Percentiles rank a stretch among this genome's conserved stretches.
Conservation (phyloP, 2,113 vertebrate genomes). For the Crotalus horridus region DNA sequence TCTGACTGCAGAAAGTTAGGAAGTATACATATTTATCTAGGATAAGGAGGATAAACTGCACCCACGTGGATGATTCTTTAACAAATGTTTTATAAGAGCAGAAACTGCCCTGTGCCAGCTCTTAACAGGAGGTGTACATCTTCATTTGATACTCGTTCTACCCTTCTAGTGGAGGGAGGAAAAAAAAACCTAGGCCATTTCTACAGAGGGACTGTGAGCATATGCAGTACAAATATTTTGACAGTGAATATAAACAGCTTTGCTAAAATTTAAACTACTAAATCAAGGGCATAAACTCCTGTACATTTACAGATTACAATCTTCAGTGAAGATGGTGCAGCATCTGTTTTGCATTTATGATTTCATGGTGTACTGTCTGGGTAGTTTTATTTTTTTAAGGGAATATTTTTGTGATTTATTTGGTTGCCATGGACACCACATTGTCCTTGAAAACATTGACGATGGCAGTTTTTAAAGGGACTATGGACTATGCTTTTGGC, state of each 20-base stretch:
- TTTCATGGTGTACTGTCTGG: constrained; percentile 44
- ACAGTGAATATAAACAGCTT: constrained; percentile 60
- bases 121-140: constrained; percentile 43
- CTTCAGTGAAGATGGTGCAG: constrained; percentile 49
- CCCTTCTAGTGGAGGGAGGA: constrained; percentile 3
- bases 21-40: constrained; percentile 12
- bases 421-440: constrained; percentile 35
- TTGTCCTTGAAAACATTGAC: neutral
- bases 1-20: constrained; percentile 6
- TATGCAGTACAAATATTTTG: constrained; percentile 72
- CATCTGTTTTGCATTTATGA: constrained; percentile 62
- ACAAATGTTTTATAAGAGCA: constrained; percentile 57
- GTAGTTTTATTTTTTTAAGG: constrained; percentile 51
- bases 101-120: constrained; percentile 57
- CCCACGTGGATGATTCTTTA: constrained; percentile 55
- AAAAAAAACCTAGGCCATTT: constrained; percentile 36
- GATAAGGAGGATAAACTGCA: constrained; percentile 48
- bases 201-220: constrained; percentile 57
- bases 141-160: constrained; percentile 57
- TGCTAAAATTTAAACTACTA: constrained; percentile 56
- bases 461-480: neutral
- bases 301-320: constrained; percentile 53
- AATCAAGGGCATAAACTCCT: constrained; percentile 53
- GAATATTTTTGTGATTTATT: constrained; percentile 16
- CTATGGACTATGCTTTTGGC: neutral